A percentile compares a stretch with the other conserved stretches of the same genome.
Evolutionary conservation across 2,113 vertebrate species (phyloP).

Genomic region (Channa argus): DNA sequence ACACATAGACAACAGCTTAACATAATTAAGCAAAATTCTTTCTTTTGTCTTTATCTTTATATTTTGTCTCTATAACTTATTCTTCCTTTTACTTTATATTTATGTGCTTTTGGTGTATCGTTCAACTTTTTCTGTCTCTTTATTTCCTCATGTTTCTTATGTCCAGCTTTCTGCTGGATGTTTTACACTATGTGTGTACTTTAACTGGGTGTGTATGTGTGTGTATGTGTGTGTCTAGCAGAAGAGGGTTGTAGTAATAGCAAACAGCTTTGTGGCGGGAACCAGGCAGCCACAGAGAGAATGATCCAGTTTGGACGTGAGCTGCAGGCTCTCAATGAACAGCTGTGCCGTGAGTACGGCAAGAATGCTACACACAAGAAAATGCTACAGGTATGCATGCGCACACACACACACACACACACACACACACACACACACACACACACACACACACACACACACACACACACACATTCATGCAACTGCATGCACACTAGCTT

Average conservation of each 20-base stretch:
- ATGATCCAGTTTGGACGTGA: constrained; percentile 99
- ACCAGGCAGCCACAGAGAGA: constrained; percentile 95
- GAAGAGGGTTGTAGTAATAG: constrained; percentile 89
- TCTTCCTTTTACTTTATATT: background rate
- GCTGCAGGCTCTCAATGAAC: constrained; percentile 94
- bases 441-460: too few species aligned
- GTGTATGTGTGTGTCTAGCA: constrained; percentile 55
- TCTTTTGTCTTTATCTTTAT: too few species aligned
- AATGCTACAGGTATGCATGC: constrained; percentile 74
- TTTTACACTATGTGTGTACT: background rate
- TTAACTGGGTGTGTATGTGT: constrained; percentile 1
- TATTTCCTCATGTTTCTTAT: background rate
- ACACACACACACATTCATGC: background rate
- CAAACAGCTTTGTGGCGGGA: constrained; percentile 94
- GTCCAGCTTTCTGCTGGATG: background rate
- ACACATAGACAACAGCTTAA: background rate
- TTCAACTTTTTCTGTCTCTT: background rate
- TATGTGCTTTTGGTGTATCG: background rate
- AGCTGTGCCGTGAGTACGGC: constrained; percentile 93
- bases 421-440: background rate
- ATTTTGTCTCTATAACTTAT: background rate
- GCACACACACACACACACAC: too few species aligned
- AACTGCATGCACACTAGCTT: constrained; percentile 6
- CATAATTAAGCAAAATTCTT: background rate
- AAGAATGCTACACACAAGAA: constrained; percentile 91